These are phyloP conservation scores for Caradrina kadenii DNA, from an alignment of 2,888 invertebrate genomes.

Conservation along the genomic window DNA sequence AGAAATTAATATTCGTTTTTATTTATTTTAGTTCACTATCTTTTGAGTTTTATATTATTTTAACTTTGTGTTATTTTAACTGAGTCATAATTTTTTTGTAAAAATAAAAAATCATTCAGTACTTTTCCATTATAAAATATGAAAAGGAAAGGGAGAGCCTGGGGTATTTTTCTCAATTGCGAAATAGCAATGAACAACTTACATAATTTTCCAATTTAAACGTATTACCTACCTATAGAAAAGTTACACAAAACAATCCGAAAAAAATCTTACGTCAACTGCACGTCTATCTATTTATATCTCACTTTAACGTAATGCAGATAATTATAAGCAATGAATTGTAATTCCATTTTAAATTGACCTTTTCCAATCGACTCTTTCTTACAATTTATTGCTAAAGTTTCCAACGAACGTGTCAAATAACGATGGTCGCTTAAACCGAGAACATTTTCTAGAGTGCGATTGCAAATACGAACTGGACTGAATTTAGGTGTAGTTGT, in stretches of 20 bases:
- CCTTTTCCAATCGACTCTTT: slow-evolving; percentile 31
- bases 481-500: slow-evolving; percentile 83
- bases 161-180: background rate
- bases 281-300: slow-evolving; percentile 41
- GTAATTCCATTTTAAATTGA: slow-evolving; percentile 44
- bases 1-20: slow-evolving; percentile 1
- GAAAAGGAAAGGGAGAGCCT: background rate
- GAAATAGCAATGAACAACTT: background rate
- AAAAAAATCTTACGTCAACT: slow-evolving; percentile 26
- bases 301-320: slow-evolving; percentile 21
- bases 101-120: too few species aligned
- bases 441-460: slow-evolving; percentile 71
- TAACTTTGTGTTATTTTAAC: slow-evolving; percentile 2
- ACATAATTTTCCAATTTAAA: background rate
- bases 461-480: slow-evolving; percentile 72
- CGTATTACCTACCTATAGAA: background rate
- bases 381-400: slow-evolving; percentile 22
- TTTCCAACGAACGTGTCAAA: slow-evolving; percentile 59
- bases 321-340: slow-evolving; percentile 27
- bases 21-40: slow-evolving; percentile 7
- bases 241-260: slow-evolving; percentile 22
- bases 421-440: slow-evolving; percentile 66
- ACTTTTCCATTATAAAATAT: background rate
- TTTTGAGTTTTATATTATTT: slow-evolving; percentile 23
- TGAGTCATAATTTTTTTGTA: background rate